Evolutionary conservation across 2,113 vertebrate genomes (phyloP), one percentile per base, ranked within the genome.

Genomic region (Chloebia gouldiae): DNA sequence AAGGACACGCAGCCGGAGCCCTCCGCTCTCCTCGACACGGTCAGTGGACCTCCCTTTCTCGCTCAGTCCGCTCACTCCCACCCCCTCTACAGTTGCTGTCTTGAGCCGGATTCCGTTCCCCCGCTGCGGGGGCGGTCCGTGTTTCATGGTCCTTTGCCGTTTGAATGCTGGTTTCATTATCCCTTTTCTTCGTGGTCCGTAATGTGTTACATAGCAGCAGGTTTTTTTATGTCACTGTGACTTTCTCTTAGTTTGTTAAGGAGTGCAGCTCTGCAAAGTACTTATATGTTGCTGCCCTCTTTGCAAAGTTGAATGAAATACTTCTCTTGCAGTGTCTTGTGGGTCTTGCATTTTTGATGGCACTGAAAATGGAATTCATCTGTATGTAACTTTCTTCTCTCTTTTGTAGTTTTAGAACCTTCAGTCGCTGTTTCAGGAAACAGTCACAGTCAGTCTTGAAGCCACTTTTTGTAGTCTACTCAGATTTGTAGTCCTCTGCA

Each of bases 261-360:
- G 2, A 22, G 1, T 0, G 2, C 1, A 37, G 6, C 5, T 24
- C 3, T 3, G 1, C 0, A 20, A 73, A 42, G 13, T n/a, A 15
- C 3, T 50, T 3, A 0, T 1, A 7, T 22, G 1, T 39, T 61
- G 0, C 1, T 45, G 22, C 6, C 4, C 3, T 31, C n/a, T 35
- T 1, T 1, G 0, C 2, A 5, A 22, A 21, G 0, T 4, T 31
- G 3, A 3, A 7, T 19, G 7, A 18, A 33, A 23, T 3, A 0
- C 2, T 1, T 1, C 1, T 24, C 2, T 79, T 30, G 2, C 0
- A 0, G 6, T 0, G 0, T 73, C 2, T 78, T 1, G 0, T 5
- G 8, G 33, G 1, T 42, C 31, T 35, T 57, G 5, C 1, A 0
- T 6, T 47, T 90, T 56, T 27, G 4, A 23, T 39, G 2, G 2